Conservation (phyloP, 2,113 vertebrate species). For the Merops nubicus region DNA sequence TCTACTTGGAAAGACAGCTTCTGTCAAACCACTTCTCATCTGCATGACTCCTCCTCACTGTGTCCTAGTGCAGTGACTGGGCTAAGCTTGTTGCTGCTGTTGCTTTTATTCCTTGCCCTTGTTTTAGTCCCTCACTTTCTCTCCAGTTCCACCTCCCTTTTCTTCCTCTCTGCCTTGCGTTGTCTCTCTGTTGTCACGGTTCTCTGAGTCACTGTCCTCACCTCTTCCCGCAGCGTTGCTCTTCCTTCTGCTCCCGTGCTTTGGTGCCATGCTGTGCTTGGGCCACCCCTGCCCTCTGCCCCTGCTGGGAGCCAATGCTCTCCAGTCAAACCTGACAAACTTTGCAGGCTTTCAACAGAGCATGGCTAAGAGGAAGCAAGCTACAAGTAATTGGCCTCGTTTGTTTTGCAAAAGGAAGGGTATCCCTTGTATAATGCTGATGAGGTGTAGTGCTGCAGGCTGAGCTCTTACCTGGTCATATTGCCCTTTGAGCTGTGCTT, state of each 20-base stretch:
- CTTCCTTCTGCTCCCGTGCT: background rate
- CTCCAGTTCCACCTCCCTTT: background rate
- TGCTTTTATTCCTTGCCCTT: background rate
- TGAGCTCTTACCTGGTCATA: background rate
- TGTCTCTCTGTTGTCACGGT: accelerated
- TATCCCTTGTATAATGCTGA: background rate
- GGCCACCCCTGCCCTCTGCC: background rate
- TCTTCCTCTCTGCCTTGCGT: background rate
- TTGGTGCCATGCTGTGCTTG: background rate
- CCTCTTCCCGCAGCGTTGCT: accelerated
- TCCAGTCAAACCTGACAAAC: background rate
- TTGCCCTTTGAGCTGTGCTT: background rate
- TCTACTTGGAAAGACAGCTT: background rate
- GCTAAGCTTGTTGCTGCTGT: background rate
- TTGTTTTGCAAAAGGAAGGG: background rate
- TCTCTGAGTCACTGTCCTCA: background rate
- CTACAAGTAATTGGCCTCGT: background rate
- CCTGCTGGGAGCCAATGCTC: background rate
- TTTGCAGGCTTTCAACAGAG: background rate
- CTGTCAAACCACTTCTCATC: background rate
- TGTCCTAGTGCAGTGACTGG: background rate
- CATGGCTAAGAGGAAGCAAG: background rate
- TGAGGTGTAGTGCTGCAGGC: background rate
- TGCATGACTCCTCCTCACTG: background rate
- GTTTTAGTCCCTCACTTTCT: background rate